phyloP scores from a whole-genome alignment of 2,797 vertebrate species.

The Lithobates sylvaticus region DNA sequence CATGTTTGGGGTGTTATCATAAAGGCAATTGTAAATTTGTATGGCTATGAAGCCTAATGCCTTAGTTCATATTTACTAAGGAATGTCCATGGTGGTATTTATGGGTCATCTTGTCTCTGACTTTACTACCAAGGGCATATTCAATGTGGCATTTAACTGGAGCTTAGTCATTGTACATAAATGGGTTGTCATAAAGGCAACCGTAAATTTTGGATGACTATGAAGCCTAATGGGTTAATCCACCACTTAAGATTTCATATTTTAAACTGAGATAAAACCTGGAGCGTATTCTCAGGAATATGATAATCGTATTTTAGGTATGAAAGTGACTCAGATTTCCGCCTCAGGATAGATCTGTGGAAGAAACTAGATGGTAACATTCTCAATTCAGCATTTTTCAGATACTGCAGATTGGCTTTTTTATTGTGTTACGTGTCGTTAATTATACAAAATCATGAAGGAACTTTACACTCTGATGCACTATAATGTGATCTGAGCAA shows the following conservation, averaged over 20 bases:
- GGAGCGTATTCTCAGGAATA: conserved; percentile 5
- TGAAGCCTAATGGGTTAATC: conserved; percentile 12
- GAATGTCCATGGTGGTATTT: no score
- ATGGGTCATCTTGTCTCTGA: no score
- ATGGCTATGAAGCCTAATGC: no score
- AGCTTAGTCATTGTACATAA: background rate
- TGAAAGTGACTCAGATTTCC: conserved; percentile 18
- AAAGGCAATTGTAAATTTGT: no score
- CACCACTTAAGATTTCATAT: background rate
- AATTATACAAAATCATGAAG: background rate
- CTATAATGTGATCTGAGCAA: background rate
- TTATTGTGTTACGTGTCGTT: background rate
- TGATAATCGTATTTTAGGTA: conserved; percentile 32
- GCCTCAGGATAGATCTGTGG: conserved; percentile 8
- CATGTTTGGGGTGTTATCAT: background rate
- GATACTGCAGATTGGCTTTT: background rate
- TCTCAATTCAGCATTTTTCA: background rate
- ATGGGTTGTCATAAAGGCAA: no score
- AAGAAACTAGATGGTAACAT: background rate
- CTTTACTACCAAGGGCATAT: no score
- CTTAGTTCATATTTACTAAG: no score
- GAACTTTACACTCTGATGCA: background rate
- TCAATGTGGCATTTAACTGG: background rate
- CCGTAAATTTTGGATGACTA: background rate
- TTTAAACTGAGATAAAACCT: conserved; percentile 12